phyloP scores from a whole-genome alignment of 2,797 vertebrate species.

The Notoglanidium macrostoma region DNA sequence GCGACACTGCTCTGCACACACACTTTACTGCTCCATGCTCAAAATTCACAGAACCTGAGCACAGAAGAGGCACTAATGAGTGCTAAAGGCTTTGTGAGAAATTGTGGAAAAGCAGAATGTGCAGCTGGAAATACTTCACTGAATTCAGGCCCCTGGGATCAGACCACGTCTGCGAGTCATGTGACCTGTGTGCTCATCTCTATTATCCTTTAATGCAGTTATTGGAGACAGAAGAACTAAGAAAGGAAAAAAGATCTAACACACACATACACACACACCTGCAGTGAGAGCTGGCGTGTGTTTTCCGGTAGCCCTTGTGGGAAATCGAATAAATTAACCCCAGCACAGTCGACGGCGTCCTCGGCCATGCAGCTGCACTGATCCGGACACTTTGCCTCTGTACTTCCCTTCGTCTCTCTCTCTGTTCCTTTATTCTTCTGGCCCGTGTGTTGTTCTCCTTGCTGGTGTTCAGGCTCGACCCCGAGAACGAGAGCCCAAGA shows the following conservation, averaged over 20 bases:
- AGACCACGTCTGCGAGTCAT: not conserved
- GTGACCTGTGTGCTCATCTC: not conserved
- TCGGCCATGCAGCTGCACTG: constrained; percentile 87
- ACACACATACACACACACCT: constrained; percentile 75
- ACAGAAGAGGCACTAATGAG: not conserved
- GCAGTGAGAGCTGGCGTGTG: constrained; percentile 88
- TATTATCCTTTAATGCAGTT: not conserved
- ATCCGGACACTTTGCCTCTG: constrained; percentile 72
- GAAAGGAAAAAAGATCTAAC: not conserved
- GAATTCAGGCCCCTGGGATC: not conserved
- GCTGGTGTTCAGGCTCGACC: not conserved
- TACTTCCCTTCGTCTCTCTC: constrained; percentile 50
- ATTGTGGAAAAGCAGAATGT: not conserved
- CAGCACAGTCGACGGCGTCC: constrained; percentile 90
- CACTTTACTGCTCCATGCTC: not conserved
- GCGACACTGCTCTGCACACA: not conserved
- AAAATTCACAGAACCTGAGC: not conserved
- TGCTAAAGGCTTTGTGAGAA: not conserved
- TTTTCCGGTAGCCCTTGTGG: constrained; percentile 79
- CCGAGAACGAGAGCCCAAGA: constrained; percentile 68
- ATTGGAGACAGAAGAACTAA: not conserved
- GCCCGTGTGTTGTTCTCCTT: constrained; percentile 64
- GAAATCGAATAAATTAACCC: constrained; percentile 88
- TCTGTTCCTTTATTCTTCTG: constrained; percentile 63
- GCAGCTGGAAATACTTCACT: not conserved